phyloP scores from a whole-genome alignment of 2,797 vertebrate genomes.

The Oreochromis grahami region DNA sequence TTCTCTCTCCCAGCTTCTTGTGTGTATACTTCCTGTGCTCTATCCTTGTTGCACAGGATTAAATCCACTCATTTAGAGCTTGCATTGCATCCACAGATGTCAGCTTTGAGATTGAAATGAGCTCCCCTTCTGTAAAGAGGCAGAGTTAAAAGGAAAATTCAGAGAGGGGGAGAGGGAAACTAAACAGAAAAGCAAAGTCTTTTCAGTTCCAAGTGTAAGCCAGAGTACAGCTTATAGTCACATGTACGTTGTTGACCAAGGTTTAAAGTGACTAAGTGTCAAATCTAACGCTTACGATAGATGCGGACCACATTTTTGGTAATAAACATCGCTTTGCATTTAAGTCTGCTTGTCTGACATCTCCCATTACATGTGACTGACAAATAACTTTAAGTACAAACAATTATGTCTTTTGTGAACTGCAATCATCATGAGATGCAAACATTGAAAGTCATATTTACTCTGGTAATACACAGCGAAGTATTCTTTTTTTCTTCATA shows the following conservation, averaged over 20 bases:
- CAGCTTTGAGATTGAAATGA: slow-evolving; percentile 83
- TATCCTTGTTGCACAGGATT: slow-evolving; percentile 65
- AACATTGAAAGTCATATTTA: background rate
- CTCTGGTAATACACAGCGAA: background rate
- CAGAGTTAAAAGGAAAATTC: slow-evolving; percentile 69
- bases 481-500: background rate
- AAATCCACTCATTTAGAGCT: slow-evolving; percentile 71
- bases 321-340: background rate
- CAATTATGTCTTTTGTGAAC: background rate
- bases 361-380: background rate
- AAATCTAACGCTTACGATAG: background rate
- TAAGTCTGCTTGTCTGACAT: background rate
- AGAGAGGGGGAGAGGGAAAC: slow-evolving; percentile 49
- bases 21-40: slow-evolving; percentile 59
- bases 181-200: slow-evolving; percentile 60
- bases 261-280: background rate
- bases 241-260: slow-evolving; percentile 25
- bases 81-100: slow-evolving; percentile 76
- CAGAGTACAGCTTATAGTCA: slow-evolving; percentile 15
- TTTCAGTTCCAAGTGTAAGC: slow-evolving; percentile 44
- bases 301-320: background rate
- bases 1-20: slow-evolving; percentile 33
- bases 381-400: background rate
- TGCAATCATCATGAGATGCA: background rate
- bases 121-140: slow-evolving; percentile 68